A percentile compares a stretch with the other conserved stretches of the same genome.
phyloP scores from a whole-genome alignment of 1,140 invertebrate genomes.

The Anastatus disparis region DNA sequence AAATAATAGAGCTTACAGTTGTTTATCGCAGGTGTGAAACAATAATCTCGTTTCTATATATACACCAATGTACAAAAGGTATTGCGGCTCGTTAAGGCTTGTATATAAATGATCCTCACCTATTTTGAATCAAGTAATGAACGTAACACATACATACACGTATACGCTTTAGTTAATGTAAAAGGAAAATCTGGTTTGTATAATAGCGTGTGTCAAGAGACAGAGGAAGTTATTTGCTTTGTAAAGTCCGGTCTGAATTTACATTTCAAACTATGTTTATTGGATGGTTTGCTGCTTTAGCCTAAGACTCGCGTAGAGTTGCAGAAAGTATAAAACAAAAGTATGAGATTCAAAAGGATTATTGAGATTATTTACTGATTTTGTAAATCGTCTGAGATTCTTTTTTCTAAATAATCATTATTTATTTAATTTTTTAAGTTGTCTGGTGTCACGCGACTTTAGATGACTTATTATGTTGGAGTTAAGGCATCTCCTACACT shows the following conservation, averaged over 20 bases:
- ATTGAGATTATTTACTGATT: too few species aligned
- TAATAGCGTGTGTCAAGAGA: neutral
- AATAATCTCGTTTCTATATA: constrained; percentile 24
- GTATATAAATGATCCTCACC: constrained; percentile 18
- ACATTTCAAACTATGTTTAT: constrained; percentile 1
- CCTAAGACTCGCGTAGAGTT: too few species aligned
- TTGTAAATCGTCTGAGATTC: too few species aligned
- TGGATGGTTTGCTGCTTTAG: constrained; percentile 21
- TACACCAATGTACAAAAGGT: neutral
- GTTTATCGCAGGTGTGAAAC: constrained; percentile 39
- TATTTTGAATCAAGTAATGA: constrained; percentile 31
- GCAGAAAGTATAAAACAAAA: too few species aligned
- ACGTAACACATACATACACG: neutral
- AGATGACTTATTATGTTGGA: too few species aligned
- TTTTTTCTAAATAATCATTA: too few species aligned
- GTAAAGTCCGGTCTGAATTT: too few species aligned
- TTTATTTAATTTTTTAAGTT: too few species aligned
- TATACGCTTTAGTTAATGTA: neutral
- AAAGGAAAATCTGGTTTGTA: constrained; percentile 17
- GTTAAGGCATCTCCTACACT: too few species aligned
- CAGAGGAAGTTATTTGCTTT: constrained; percentile 36
- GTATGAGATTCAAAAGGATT: too few species aligned
- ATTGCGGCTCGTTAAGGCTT: constrained; percentile 22
- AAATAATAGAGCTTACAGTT: neutral
- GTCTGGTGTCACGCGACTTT: too few species aligned